Percentiles rank a stretch among this genome's conserved stretches.
Conservation (phyloP, 2,888 invertebrate genomes). For the Nephrotoma guestfalica region DNA sequence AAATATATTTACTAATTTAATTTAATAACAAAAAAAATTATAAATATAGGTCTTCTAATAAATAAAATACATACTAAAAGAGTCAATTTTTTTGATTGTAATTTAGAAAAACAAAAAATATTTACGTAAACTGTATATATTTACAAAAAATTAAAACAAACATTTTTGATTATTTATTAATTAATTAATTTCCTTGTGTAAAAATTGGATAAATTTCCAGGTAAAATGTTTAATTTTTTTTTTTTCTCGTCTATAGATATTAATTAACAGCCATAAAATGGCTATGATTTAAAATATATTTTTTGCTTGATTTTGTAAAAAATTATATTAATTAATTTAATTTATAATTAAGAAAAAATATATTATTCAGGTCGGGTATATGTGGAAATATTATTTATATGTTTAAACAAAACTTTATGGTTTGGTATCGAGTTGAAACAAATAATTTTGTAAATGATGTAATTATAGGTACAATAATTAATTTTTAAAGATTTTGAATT, state of each 20-base stretch:
- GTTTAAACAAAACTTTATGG: not conserved
- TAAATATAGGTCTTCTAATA: constrained; percentile 18
- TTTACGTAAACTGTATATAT: not conserved
- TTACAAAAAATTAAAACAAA: not conserved
- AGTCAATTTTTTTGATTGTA: constrained; percentile 28
- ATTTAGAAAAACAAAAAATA: not conserved
- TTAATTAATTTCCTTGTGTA: not conserved
- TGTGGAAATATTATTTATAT: not conserved
- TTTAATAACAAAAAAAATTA: constrained; percentile 13
- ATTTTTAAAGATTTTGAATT: not conserved
- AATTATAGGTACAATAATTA: not conserved
- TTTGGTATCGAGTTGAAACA: not conserved
- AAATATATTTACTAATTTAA: not conserved
- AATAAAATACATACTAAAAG: constrained; percentile 27
- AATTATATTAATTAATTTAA: not conserved
- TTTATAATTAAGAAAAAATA: not conserved
- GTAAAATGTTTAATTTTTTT: not conserved
- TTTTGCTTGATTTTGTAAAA: not conserved
- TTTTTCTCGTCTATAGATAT: not conserved
- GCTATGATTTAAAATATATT: not conserved
- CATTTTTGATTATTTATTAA: too few relatives aligned
- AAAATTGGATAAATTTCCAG: not conserved
- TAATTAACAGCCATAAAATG: not conserved
- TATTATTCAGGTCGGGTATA: constrained; percentile 1
- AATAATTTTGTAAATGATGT: not conserved